A percentile compares a stretch with the other conserved stretches of the same genome.
Evolutionary conservation across 2,113 vertebrate genomes (phyloP).

Genomic region (Entelurus aequoreus): DNA sequence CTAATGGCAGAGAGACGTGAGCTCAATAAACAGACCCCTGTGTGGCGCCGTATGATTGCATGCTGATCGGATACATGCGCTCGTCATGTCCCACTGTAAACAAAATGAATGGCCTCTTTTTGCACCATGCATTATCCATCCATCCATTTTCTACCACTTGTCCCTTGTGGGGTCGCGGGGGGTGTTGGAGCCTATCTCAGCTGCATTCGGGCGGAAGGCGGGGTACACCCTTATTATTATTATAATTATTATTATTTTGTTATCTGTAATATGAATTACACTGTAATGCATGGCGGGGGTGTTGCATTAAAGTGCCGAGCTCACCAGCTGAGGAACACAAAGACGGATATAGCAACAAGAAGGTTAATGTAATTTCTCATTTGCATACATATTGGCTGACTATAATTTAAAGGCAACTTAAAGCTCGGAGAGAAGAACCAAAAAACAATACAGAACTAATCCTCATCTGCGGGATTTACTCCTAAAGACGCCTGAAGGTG

Average conservation of each 20-base stretch:
- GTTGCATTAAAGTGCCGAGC: constrained; percentile 39
- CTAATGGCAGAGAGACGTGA: neutral
- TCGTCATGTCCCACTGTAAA: constrained; percentile 5
- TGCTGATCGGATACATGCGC: constrained; percentile 3
- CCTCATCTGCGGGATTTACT: constrained; percentile 33
- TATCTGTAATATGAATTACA: constrained; percentile 30
- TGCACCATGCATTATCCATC: constrained; percentile 1
- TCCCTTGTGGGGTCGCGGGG: too few relatives aligned
- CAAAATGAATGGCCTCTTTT: constrained; percentile 31
- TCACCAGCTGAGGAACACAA: constrained; percentile 38
- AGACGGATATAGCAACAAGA: constrained; percentile 26
- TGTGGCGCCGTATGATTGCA: constrained; percentile 8
- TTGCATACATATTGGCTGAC: constrained; percentile 69
- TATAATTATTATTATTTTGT: constrained; percentile 4
- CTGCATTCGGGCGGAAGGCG: too few relatives aligned
- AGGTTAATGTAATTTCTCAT: constrained; percentile 57
- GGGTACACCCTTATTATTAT: too few relatives aligned
- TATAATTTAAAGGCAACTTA: constrained; percentile 53
- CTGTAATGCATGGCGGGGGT: constrained; percentile 32
- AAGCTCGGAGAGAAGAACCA: constrained; percentile 49
- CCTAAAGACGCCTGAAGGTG: too few relatives aligned
- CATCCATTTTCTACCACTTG: too few relatives aligned
- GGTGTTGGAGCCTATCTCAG: too few relatives aligned
- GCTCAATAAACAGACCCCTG: neutral
- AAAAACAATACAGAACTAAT: constrained; percentile 46